Conservation (phyloP, 1,140 invertebrate species). For the Danaus plexippus region DNA sequence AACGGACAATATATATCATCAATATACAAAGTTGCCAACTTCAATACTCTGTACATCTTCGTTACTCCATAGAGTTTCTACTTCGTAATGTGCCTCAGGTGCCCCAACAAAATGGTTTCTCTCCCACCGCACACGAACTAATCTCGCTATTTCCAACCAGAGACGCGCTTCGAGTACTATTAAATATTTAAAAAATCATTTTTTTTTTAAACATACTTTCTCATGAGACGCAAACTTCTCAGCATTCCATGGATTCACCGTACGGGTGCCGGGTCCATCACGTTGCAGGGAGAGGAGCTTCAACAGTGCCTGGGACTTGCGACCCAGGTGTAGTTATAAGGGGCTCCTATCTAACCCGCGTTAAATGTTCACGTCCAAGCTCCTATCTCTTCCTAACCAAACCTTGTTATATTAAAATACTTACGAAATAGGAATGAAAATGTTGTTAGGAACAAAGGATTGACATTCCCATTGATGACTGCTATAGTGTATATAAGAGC, state of each 20-base stretch:
- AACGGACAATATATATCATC: constrained; percentile 1
- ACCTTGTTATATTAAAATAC: constrained; percentile 19
- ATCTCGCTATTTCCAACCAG: constrained; percentile 47
- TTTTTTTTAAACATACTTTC: neutral
- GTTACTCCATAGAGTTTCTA: constrained; percentile 50
- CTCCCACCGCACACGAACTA: constrained; percentile 44
- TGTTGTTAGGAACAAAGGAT: constrained; percentile 42
- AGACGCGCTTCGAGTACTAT: constrained; percentile 53
- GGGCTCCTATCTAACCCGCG: too few species aligned
- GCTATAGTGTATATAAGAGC: constrained; percentile 55
- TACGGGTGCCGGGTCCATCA: too few species aligned
- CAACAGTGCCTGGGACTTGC: too few species aligned
- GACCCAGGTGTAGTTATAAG: too few species aligned
- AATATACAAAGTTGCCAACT: constrained; percentile 51
- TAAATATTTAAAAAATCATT: constrained; percentile 10
- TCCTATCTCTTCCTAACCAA: too few species aligned
- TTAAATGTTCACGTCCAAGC: too few species aligned
- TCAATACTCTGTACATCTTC: constrained; percentile 56
- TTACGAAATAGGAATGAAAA: constrained; percentile 52
- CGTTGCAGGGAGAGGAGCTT: too few species aligned
- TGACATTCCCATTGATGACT: constrained; percentile 40
- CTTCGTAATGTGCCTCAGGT: constrained; percentile 24
- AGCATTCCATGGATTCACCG: too few species aligned
- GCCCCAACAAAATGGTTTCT: constrained; percentile 21
- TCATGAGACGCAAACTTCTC: too few species aligned